phyloP scores from a whole-genome alignment of 1,140 invertebrate species.

The Drosophila repletoides region DNA sequence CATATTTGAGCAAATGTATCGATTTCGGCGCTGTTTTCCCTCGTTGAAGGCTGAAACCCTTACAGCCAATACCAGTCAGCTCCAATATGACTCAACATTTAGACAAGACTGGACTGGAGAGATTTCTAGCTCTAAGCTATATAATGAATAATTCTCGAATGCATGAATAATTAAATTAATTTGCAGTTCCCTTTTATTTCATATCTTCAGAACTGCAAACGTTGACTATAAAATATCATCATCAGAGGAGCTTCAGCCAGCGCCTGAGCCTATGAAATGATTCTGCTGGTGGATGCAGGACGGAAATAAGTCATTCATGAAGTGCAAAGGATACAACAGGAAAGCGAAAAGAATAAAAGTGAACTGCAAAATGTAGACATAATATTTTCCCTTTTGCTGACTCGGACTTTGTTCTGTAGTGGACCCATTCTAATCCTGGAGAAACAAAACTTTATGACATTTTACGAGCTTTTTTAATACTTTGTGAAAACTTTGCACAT shows the following conservation, averaged over 20 bases:
- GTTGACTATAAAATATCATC: neutral
- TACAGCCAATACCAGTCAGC: too few relatives aligned
- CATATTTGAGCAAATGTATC: constrained; percentile 22
- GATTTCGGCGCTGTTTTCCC: constrained; percentile 3
- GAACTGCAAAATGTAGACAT: constrained; percentile 39
- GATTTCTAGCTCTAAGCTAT: neutral
- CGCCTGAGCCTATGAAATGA: too few relatives aligned
- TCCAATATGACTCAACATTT: neutral
- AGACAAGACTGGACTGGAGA: neutral
- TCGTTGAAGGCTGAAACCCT: too few relatives aligned
- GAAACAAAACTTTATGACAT: constrained; percentile 65
- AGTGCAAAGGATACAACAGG: constrained; percentile 13
- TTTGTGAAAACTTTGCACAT: constrained; percentile 60
- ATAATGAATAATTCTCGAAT: neutral
- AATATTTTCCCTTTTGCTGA: constrained; percentile 38
- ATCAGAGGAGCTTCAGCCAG: too few relatives aligned
- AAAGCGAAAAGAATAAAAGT: constrained; percentile 33
- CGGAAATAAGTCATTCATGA: constrained; percentile 38
- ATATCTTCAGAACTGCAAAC: neutral
- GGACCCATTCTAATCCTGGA: constrained; percentile 49
- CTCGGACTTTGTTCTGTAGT: constrained; percentile 27
- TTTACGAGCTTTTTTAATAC: constrained; percentile 67
- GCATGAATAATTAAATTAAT: neutral
- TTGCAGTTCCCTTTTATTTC: neutral
- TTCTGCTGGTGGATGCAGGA: neutral